These are phyloP conservation scores for Microcebus murinus DNA, from an alignment of 2,113 vertebrate genomes.

Conservation along the genomic window DNA sequence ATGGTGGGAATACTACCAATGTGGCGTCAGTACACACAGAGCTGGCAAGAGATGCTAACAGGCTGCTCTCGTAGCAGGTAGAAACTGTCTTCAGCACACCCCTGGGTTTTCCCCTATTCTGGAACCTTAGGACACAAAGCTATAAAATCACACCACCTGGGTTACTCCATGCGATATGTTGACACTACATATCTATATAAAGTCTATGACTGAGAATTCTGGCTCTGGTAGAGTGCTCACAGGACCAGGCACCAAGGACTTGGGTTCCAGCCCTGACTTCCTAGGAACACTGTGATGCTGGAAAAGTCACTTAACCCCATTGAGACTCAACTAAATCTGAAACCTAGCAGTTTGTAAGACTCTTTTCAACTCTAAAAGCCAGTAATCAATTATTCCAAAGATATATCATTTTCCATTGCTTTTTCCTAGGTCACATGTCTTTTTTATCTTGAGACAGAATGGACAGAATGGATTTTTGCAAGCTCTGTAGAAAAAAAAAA, in stretches of 20 bases:
- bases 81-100: neutral
- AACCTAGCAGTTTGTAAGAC: neutral
- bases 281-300: neutral
- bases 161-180: neutral
- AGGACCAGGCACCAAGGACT: neutral
- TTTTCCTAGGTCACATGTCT: slow-evolving; percentile 1
- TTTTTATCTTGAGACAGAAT: slow-evolving; percentile 56
- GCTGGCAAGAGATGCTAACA: neutral
- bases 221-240: neutral
- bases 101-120: neutral
- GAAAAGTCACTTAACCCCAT: neutral
- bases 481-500: neutral
- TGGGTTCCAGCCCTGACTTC: neutral
- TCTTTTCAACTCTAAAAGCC: neutral
- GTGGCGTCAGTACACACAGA: neutral
- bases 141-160: neutral
- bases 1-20: neutral
- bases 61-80: neutral
- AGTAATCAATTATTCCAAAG: slow-evolving; percentile 43
- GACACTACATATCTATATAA: rapidly evolving
- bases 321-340: neutral
- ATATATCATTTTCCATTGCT: neutral
- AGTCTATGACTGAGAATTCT: neutral
- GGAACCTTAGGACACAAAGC: neutral
- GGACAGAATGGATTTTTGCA: slow-evolving; percentile 54